Conservation (phyloP, 2,113 vertebrate genomes). For the Hemicordylus capensis region DNA sequence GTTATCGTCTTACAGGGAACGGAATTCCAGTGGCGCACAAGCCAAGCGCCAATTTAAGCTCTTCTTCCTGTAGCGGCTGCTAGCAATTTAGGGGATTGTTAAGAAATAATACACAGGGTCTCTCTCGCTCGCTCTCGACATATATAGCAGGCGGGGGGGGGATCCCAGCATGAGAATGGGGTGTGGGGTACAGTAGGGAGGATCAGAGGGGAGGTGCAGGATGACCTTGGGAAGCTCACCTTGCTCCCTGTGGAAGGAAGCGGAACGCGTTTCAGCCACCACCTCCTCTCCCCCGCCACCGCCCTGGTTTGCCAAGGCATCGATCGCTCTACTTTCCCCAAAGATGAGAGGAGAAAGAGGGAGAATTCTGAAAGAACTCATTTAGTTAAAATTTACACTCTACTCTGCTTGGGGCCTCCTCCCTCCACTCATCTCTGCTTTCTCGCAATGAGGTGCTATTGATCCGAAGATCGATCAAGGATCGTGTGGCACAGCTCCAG, state of each 20-base stretch:
- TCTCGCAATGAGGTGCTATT: constrained; percentile 68
- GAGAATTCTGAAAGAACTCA: constrained; percentile 43
- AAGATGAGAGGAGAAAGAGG: neutral
- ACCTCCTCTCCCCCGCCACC: too few species aligned
- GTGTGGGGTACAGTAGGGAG: neutral
- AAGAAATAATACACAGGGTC: constrained; percentile 17
- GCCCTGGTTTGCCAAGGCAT: neutral
- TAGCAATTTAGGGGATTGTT: constrained; percentile 43
- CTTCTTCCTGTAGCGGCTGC: constrained; percentile 13
- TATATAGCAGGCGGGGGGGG: neutral
- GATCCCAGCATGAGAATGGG: neutral
- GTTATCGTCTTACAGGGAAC: constrained; percentile 25
- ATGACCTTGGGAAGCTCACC: constrained; percentile 5
- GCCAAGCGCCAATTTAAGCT: neutral
- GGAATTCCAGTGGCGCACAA: constrained; percentile 6
- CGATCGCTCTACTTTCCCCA: neutral
- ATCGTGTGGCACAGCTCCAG: constrained; percentile 58
- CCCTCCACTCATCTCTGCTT: constrained; percentile 27
- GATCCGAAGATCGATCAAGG: constrained; percentile 71
- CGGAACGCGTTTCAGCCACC: neutral
- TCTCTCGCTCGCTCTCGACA: neutral
- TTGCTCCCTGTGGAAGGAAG: neutral
- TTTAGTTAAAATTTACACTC: constrained; percentile 69
- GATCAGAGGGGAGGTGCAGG: neutral
- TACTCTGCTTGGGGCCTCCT: constrained; percentile 44